These are phyloP conservation scores for Scaptomyza pallida DNA, from an alignment of 1,140 invertebrate species.

Conservation along the genomic window DNA sequence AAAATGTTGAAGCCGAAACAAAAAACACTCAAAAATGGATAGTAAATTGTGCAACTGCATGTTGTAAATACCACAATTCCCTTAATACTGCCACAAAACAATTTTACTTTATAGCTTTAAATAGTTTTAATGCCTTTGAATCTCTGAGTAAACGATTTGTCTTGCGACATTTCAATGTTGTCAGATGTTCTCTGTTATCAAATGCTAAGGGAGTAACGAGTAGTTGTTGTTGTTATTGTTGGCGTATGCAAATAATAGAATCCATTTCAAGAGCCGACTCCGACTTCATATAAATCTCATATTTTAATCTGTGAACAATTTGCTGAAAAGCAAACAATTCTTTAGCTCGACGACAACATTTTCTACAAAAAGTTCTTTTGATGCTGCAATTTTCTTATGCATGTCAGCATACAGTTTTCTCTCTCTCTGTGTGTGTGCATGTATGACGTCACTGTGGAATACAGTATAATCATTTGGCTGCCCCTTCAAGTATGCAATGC, in stretches of 20 bases:
- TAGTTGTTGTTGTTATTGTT: background rate
- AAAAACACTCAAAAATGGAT: too few relatives aligned
- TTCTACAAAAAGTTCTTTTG: background rate
- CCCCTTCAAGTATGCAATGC: constrained; percentile 61
- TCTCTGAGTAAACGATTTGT: background rate
- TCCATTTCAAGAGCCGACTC: background rate
- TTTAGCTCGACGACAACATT: background rate
- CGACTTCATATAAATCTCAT: background rate
- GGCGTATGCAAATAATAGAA: background rate
- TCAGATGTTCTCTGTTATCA: background rate
- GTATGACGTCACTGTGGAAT: constrained; percentile 41
- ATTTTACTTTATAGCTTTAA: background rate
- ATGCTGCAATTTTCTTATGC: constrained; percentile 13
- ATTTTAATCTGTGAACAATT: constrained; percentile 19
- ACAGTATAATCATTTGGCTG: constrained; percentile 59
- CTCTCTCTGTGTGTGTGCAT: background rate
- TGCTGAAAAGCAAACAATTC: constrained; percentile 20
- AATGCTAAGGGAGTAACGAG: background rate
- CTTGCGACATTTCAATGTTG: background rate
- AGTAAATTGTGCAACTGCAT: too few relatives aligned
- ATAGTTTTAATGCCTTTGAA: background rate
- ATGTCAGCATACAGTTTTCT: background rate
- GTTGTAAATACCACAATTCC: background rate
- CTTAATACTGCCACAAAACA: background rate
- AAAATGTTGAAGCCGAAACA: too few relatives aligned